These are phyloP conservation scores for Apoderus coryli DNA, from an alignment of 2,888 invertebrate species.

Conservation along the genomic window DNA sequence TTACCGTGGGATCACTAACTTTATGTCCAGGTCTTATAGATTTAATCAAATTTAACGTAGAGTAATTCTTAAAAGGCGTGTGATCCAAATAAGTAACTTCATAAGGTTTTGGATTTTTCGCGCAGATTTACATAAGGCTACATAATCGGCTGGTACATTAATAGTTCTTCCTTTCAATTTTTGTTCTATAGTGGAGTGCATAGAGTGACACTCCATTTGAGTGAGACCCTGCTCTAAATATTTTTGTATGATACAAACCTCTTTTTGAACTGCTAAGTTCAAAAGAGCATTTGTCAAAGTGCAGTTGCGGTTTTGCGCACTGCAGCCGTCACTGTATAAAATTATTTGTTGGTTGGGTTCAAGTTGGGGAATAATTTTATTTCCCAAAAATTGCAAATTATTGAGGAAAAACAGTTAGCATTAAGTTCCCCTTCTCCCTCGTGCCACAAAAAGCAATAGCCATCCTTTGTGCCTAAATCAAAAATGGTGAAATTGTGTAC, in stretches of 20 bases:
- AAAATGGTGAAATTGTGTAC: constrained; percentile 12
- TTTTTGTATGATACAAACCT: constrained; percentile 14
- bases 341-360: constrained; percentile 7
- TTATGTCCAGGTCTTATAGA: constrained; percentile 9
- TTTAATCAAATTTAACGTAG: constrained; percentile 7
- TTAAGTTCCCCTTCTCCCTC: constrained; percentile 9
- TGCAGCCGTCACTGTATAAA: constrained; percentile 11
- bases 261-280: constrained; percentile 10
- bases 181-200: constrained; percentile 13
- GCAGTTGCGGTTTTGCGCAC: constrained; percentile 10
- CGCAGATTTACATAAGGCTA: constrained; percentile 7
- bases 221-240: constrained; percentile 13
- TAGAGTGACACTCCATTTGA: constrained; percentile 13
- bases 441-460: constrained; percentile 13
- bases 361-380: no score
- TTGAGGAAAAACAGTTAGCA: no score
- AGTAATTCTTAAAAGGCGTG: no score
- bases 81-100: no score
- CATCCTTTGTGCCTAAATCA: constrained; percentile 8
- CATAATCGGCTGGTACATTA: constrained; percentile 11
- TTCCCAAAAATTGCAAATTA: no score
- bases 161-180: constrained; percentile 9
- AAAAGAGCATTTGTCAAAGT: constrained; percentile 11
- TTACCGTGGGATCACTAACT: constrained; percentile 9
- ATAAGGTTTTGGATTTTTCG: constrained; percentile 10